Evolutionary conservation across 1,140 invertebrate species (phyloP).

Genomic region (Leptoteleia sp.): DNA sequence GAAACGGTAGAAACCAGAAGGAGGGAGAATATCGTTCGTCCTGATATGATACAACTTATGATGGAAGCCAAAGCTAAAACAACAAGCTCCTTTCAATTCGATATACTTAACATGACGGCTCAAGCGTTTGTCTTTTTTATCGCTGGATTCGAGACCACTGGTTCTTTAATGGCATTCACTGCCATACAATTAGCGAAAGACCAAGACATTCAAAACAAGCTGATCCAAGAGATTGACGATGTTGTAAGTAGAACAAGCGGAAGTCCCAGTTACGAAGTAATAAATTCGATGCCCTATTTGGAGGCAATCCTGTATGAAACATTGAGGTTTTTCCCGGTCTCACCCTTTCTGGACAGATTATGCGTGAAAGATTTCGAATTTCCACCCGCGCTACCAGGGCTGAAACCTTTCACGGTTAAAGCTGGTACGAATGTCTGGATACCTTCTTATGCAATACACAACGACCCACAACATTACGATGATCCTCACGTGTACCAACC

Average conservation of each 20-base stretch:
- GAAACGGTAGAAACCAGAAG: conserved; percentile 78
- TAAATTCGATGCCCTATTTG: conserved; percentile 20
- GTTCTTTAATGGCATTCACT: not conserved
- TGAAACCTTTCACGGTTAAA: not conserved
- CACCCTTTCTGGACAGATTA: conserved; percentile 3
- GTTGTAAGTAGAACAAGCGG: conserved; percentile 2
- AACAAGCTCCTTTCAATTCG: not conserved
- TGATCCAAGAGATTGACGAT: conserved; percentile 11
- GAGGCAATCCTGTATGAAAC: conserved; percentile 30
- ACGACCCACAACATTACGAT: not conserved
- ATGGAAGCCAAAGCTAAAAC: conserved; percentile 75
- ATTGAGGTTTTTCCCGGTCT: conserved; percentile 8
- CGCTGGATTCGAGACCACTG: conserved; percentile 3
- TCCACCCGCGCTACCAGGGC: conserved; percentile 2
- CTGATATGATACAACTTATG: conserved; percentile 82
- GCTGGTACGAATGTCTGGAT: not conserved
- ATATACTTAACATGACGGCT: conserved; percentile 4
- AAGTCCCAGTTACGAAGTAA: conserved; percentile 8
- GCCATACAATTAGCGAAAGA: conserved; percentile 3
- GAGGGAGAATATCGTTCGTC: conserved; percentile 77
- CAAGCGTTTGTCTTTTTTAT: conserved; percentile 8
- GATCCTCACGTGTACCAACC: not conserved
- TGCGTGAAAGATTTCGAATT: conserved; percentile 8
- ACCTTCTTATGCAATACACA: not conserved
- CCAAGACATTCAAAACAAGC: conserved; percentile 3